These are phyloP conservation scores for Ameiurus melas DNA, from an alignment of 2,113 vertebrate species.

Conservation along the genomic window DNA sequence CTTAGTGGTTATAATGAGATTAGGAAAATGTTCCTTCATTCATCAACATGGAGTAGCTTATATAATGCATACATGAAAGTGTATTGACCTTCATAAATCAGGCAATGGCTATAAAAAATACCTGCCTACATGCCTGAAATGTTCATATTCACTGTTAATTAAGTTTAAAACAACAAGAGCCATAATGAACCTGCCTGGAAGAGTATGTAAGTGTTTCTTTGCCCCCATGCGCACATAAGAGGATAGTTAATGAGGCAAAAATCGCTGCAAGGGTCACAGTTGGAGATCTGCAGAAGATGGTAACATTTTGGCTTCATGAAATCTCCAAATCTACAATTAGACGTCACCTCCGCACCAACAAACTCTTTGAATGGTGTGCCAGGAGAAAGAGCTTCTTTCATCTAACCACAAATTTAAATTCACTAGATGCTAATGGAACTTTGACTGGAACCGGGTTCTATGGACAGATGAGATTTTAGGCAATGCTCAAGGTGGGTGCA, in stretches of 20 bases:
- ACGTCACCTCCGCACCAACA: background rate
- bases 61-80: background rate
- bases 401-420: slow-evolving; percentile 6
- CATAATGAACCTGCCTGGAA: background rate
- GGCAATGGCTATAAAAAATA: background rate
- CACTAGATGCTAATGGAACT: background rate
- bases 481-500: background rate
- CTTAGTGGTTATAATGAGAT: background rate
- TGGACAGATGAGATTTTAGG: background rate
- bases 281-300: background rate
- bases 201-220: background rate
- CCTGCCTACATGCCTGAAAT: background rate
- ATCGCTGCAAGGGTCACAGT: background rate
- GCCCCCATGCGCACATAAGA: background rate
- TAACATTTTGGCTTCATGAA: slow-evolving; percentile 4
- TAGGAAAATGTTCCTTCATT: background rate
- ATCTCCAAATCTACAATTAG: background rate
- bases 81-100: slow-evolving; percentile 1
- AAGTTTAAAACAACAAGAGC: background rate
- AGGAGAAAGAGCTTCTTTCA: background rate
- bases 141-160: background rate
- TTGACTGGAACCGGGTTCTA: background rate
- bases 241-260: slow-evolving; percentile 1
- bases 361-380: background rate
- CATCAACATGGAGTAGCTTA: too few relatives aligned